These are phyloP conservation scores for Cyclargus thomasi DNA, from an alignment of 1,140 invertebrate species.

Conservation along the genomic window DNA sequence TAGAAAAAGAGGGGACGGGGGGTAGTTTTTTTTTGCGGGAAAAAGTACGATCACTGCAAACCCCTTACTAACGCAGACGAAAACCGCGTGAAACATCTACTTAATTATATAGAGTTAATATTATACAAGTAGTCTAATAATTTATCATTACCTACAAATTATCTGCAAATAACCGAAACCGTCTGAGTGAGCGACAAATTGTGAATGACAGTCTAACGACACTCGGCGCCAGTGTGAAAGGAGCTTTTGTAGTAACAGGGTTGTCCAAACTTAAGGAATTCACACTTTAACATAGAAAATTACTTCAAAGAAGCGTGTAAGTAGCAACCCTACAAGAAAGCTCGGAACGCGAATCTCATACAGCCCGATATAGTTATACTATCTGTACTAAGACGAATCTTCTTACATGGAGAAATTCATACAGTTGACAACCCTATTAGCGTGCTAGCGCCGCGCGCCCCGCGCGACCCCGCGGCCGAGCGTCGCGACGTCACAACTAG, in stretches of 20 bases:
- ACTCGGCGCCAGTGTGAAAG: not conserved
- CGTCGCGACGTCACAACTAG: constrained; percentile 44
- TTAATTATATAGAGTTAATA: not conserved
- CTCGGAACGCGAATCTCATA: not conserved
- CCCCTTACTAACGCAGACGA: no score
- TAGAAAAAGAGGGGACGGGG: no score
- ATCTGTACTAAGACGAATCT: not conserved
- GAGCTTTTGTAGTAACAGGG: not conserved
- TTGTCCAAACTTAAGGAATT: not conserved
- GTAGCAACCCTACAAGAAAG: not conserved
- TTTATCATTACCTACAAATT: not conserved
- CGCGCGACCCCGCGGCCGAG: constrained; percentile 17
- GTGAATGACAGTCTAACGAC: constrained; percentile 14
- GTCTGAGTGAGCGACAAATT: constrained; percentile 10
- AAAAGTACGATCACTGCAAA: no score
- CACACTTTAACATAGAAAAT: not conserved
- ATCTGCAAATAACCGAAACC: not conserved
- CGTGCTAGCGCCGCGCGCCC: constrained; percentile 10
- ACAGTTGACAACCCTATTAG: constrained; percentile 4
- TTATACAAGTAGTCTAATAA: not conserved
- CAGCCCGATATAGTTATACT: not conserved
- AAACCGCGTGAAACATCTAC: not conserved
- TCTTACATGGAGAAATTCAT: not conserved
- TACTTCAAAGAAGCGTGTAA: not conserved
- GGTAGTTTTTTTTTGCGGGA: no score